Percentiles rank a stretch among this genome's conserved stretches.
Evolutionary conservation across 1,140 invertebrate species (phyloP).

Genomic region (Phortica variegata): DNA sequence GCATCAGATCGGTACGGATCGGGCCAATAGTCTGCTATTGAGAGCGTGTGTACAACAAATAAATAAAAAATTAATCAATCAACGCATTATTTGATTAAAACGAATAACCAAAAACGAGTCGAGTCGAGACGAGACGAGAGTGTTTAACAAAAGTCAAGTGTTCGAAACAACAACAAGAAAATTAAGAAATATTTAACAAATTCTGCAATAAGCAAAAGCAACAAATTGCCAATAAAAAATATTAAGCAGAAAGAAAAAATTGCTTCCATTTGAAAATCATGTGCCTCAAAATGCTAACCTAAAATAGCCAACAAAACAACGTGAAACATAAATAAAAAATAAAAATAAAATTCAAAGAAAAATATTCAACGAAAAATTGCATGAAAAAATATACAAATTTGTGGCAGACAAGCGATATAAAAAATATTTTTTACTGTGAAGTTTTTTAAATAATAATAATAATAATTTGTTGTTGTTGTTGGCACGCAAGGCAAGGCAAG

Average conservation of each 20-base stretch:
- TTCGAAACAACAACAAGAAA: too few relatives aligned
- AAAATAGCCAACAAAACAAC: constrained; percentile 37
- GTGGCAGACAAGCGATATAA: too few relatives aligned
- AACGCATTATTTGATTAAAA: too few relatives aligned
- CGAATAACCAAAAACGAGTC: too few relatives aligned
- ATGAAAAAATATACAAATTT: too few relatives aligned
- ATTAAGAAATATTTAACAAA: not conserved
- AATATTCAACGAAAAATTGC: constrained; percentile 53
- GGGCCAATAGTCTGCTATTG: too few relatives aligned
- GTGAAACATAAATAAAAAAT: constrained; percentile 25
- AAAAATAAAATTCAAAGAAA: constrained; percentile 16
- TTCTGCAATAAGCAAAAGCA: constrained; percentile 1
- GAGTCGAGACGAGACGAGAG: too few relatives aligned
- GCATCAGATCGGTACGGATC: too few relatives aligned
- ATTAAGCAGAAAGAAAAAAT: constrained; percentile 39
- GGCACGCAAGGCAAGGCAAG: constrained; percentile 2
- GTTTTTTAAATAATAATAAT: constrained; percentile 24
- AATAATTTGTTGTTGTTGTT: constrained; percentile 15
- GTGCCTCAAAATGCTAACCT: constrained; percentile 53
- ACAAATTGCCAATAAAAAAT: constrained; percentile 30
- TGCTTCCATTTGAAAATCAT: constrained; percentile 50
- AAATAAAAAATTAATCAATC: too few relatives aligned
- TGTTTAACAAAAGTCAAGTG: too few relatives aligned
- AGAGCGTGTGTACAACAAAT: too few relatives aligned
- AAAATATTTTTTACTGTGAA: too few relatives aligned